phyloP scores from a whole-genome alignment of 2,888 invertebrate species.

The Chaetogeoica ovagalla region DNA sequence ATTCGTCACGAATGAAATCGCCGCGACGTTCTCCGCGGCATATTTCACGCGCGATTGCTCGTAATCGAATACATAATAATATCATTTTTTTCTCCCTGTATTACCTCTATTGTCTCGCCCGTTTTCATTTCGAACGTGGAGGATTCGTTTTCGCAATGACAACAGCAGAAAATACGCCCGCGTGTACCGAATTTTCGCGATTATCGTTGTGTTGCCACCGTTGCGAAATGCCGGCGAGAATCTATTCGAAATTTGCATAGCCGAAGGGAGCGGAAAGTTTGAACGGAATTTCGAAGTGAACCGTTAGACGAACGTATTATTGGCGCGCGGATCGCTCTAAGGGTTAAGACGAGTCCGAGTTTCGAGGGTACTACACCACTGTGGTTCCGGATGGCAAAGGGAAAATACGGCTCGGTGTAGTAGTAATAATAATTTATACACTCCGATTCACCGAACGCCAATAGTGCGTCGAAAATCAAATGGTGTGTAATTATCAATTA shows the following conservation, averaged over 20 bases:
- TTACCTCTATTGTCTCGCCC: too few relatives aligned
- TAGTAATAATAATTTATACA: constrained; percentile 21
- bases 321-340: neutral
- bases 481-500: constrained; percentile 39
- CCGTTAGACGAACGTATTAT: neutral
- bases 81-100: too few relatives aligned
- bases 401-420: too few relatives aligned
- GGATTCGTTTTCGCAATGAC: too few relatives aligned
- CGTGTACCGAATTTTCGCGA: neutral
- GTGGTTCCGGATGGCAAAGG: too few relatives aligned
- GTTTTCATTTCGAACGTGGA: too few relatives aligned
- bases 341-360: neutral
- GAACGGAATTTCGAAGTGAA: neutral
- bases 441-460: constrained; percentile 3
- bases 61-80: too few relatives aligned
- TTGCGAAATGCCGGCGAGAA: neutral
- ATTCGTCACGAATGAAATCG: too few relatives aligned
- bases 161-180: too few relatives aligned
- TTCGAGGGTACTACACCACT: too few relatives aligned
- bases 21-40: too few relatives aligned
- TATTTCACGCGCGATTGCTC: too few relatives aligned
- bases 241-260: neutral
- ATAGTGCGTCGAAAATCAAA: constrained; percentile 25
- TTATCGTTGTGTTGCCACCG: neutral
- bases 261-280: neutral